Base-by-base conservation (phyloP, 2,113 vertebrate genomes). In the Gobiocypris rarus region DNA sequence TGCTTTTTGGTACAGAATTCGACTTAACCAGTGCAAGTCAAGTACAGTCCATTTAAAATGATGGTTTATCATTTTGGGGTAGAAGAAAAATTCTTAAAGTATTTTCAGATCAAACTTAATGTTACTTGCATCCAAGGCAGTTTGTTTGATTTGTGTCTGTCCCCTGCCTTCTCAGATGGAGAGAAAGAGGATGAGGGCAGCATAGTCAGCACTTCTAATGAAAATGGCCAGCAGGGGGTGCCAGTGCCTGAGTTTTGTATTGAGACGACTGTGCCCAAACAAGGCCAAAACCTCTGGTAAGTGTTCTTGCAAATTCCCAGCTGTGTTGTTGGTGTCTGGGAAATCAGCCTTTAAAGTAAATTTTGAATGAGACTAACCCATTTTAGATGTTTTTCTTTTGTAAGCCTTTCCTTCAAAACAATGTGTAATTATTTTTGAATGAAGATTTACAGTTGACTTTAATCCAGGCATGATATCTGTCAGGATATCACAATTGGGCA, bases 271-370 rank as follows among this genome's bases (percentile, higher is more conserved):
- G 76, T 92, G 26, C 98, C 98, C 75, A 99, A 99, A 63, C 96
- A 97, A 91, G 97, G 98, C 75, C 98, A 99, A 90, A 99, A 99
- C 88, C 93, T 99, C 87, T 99, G 98, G 98, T 99, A 93, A 89
- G 87, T 45, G 5, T 43, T 74, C 34, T 63, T 48, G 15, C 11
- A 22, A 48, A 52, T 75, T 28, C 54, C 45, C 24, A 65, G 13
- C 61, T 75, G 28, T 65, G 3, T 45, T 10, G n/a, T 54, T 45
- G 38, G 11, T 24, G 4, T 82, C 41, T n/a, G 63, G 54, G 31
- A 61, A 41, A 43, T 41, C 41, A 17, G n/a, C 54, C 59, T 58
- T 79, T 4, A 24, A n/a, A 22, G 34, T 58, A 78, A 24, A 43
- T 78, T 28, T 48, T 80, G 59, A 48, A 48, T 48, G n/a, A 34